Conservation (phyloP, 2,113 vertebrate genomes). For the Aldabrachelys gigantea region DNA sequence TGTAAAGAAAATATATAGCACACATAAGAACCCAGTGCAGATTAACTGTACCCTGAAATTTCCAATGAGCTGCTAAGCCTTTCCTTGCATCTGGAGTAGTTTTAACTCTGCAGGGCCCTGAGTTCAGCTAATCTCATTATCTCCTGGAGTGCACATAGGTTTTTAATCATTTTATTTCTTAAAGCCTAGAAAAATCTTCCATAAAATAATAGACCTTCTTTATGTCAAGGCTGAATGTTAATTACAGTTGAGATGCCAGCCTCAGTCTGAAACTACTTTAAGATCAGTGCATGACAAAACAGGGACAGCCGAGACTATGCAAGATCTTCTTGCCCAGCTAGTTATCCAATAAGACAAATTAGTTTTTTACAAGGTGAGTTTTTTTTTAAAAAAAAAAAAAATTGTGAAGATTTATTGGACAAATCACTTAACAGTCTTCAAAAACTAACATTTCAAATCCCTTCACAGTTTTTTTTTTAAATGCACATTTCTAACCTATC, state of each 20-base stretch:
- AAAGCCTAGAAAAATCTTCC: conserved; percentile 43
- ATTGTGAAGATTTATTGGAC: background rate
- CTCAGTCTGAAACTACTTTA: conserved; percentile 57
- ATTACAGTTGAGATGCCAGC: conserved; percentile 39
- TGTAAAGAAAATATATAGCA: conserved; percentile 40
- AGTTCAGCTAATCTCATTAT: conserved; percentile 63
- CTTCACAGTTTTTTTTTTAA: background rate
- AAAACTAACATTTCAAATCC: background rate
- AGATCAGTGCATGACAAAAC: conserved; percentile 34
- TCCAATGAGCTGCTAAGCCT: conserved; percentile 14
- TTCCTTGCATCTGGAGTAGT: conserved; percentile 55
- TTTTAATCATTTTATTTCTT: conserved; percentile 68
- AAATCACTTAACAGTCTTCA: background rate
- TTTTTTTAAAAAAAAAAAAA: background rate
- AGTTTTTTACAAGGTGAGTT: background rate
- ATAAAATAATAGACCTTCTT: conserved; percentile 57
- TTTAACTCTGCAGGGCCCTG: conserved; percentile 59
- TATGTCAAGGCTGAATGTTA: conserved; percentile 56
- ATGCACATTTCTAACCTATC: background rate
- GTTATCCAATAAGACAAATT: conserved; percentile 27
- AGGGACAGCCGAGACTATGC: background rate
- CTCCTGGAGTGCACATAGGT: conserved; percentile 59
- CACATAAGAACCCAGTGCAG: conserved; percentile 29
- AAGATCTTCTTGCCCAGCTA: background rate
- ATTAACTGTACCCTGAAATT: conserved; percentile 55